Evolutionary conservation across 2,888 invertebrate species (phyloP).

Genomic region (Trissonchulus latispiculum): DNA sequence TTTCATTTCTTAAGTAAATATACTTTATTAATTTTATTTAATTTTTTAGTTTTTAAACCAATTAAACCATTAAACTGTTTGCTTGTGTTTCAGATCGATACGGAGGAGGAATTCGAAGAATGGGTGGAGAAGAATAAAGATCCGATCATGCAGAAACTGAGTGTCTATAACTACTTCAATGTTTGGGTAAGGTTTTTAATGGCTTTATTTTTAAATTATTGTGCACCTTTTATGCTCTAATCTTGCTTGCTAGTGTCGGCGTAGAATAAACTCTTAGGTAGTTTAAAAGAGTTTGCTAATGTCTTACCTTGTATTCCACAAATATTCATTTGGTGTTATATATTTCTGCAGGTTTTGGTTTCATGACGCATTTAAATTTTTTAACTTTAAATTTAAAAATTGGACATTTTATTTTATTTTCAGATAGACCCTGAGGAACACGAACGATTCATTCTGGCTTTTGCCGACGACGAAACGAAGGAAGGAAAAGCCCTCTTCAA

Average conservation of each 20-base stretch:
- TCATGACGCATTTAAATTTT: too few species aligned
- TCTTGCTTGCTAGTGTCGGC: too few species aligned
- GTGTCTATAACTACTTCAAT: constrained; percentile 42
- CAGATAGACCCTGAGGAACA: constrained; percentile 42
- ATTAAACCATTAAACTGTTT: too few species aligned
- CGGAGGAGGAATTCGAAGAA: constrained; percentile 44
- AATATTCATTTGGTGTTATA: too few species aligned
- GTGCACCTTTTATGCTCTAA: not conserved
- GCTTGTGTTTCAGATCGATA: constrained; percentile 29
- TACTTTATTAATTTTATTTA: too few species aligned
- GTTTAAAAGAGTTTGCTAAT: too few species aligned
- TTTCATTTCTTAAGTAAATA: too few species aligned
- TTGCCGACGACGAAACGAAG: constrained; percentile 42
- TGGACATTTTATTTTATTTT: constrained; percentile 19
- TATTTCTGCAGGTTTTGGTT: too few species aligned
- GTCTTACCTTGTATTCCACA: too few species aligned
- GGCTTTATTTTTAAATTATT: not conserved
- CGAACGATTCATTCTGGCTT: constrained; percentile 40
- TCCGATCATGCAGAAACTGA: constrained; percentile 43
- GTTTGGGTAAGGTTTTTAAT: constrained; percentile 42
- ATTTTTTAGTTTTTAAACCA: too few species aligned
- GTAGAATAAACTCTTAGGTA: too few species aligned
- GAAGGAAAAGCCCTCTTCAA: constrained; percentile 41
- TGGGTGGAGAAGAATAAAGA: constrained; percentile 44
- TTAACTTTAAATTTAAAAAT: not conserved